Conservation (phyloP, 1,140 invertebrate species). For the Drosophila ogumai region DNA sequence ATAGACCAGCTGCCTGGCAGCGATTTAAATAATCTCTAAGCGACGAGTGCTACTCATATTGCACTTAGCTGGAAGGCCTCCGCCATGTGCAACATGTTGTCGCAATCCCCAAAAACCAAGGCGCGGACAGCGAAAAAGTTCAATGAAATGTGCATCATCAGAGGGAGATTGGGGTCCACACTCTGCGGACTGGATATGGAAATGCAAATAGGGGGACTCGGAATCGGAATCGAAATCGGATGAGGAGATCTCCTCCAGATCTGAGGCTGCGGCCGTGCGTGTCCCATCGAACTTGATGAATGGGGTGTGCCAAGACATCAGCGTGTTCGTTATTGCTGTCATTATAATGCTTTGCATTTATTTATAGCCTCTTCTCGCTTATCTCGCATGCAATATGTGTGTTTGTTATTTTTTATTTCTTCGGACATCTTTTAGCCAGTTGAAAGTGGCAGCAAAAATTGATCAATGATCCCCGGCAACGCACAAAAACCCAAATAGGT, state of each 20-base stretch:
- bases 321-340: constrained; percentile 78
- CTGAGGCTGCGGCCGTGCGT: constrained; percentile 46
- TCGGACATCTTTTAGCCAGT: constrained; percentile 38
- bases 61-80: constrained; percentile 66
- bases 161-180: constrained; percentile 3
- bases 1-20: constrained; percentile 43
- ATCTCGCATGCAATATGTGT: constrained; percentile 40
- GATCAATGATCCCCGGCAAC: constrained; percentile 46
- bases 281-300: constrained; percentile 75
- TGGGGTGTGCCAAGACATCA: constrained; percentile 78
- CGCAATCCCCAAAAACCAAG: constrained; percentile 53
- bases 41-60: constrained; percentile 78
- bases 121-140: constrained; percentile 58
- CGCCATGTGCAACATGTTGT: constrained; percentile 79
- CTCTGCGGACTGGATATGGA: constrained; percentile 1
- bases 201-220: not conserved
- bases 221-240: not conserved
- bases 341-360: constrained; percentile 76
- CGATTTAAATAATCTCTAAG: constrained; percentile 71
- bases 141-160: constrained; percentile 64
- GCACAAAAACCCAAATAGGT: constrained; percentile 42
- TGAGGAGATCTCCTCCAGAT: constrained; percentile 15
- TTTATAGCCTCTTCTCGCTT: constrained; percentile 63
- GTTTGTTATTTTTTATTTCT: constrained; percentile 18
- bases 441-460: constrained; percentile 29